These are phyloP conservation scores for Triplophysa bombifrons DNA, from an alignment of 2,797 vertebrate species.

Conservation along the genomic window DNA sequence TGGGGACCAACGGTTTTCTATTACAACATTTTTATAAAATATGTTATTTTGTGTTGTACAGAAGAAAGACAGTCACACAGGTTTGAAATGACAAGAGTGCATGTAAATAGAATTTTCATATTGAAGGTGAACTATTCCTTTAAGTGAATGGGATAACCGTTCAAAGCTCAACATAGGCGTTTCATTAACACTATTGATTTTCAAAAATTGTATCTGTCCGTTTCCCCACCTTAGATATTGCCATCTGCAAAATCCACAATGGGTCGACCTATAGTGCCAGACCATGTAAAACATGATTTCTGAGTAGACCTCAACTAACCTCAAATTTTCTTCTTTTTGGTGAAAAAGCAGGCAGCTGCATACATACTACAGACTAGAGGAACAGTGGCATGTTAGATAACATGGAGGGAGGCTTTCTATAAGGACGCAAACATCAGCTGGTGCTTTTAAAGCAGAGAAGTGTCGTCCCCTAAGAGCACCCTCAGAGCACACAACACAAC, in stretches of 20 bases:
- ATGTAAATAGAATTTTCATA: too few relatives aligned
- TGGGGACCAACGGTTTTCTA: too few relatives aligned
- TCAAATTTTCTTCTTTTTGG: neutral
- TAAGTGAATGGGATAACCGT: too few relatives aligned
- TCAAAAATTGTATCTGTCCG: neutral
- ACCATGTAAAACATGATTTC: constrained; percentile 29
- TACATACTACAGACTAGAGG: constrained; percentile 23
- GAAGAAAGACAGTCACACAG: too few relatives aligned
- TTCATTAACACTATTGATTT: neutral
- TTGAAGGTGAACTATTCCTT: too few relatives aligned
- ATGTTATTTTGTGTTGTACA: too few relatives aligned
- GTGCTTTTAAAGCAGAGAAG: constrained; percentile 16
- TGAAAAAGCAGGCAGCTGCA: constrained; percentile 9
- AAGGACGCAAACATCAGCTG: constrained; percentile 26
- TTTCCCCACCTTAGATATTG: neutral
- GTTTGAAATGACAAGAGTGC: too few relatives aligned
- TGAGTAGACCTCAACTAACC: constrained; percentile 2
- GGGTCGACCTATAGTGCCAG: neutral
- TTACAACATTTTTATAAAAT: too few relatives aligned
- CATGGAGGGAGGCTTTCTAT: constrained; percentile 4
- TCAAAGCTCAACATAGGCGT: neutral
- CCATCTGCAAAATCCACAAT: neutral
- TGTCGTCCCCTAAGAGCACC: neutral
- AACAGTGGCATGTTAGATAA: constrained; percentile 31
- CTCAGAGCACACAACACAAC: constrained; percentile 23